Percentiles rank a stretch among this genome's conserved stretches.
phyloP scores from a whole-genome alignment of 2,888 invertebrate species.

The Drosophila sordidapex region DNA sequence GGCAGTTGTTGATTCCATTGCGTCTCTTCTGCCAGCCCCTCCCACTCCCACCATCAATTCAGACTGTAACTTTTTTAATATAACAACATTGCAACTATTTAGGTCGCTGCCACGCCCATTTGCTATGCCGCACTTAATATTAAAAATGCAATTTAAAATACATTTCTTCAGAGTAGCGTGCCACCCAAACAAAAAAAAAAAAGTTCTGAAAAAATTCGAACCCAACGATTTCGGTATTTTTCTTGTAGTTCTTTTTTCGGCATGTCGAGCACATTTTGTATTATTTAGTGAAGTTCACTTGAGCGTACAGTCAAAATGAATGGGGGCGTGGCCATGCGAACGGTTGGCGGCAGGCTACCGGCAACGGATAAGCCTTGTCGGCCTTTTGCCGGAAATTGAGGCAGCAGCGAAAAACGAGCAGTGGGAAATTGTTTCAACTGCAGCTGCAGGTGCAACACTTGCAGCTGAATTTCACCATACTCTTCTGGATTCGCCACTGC shows the following conservation, averaged over 20 bases:
- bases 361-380: slow-evolving; percentile 70
- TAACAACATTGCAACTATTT: slow-evolving; percentile 70
- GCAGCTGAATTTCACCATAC: slow-evolving; percentile 44
- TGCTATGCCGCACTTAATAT: slow-evolving; percentile 44
- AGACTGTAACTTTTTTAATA: slow-evolving; percentile 57
- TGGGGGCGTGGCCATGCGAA: slow-evolving; percentile 40
- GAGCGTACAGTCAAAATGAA: slow-evolving; percentile 67
- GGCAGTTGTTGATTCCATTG: slow-evolving; percentile 69
- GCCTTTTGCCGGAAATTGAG: slow-evolving; percentile 73
- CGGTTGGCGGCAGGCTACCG: slow-evolving; percentile 3
- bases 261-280: slow-evolving; percentile 43
- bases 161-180: slow-evolving; percentile 15
- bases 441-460: slow-evolving; percentile 73
- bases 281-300: slow-evolving; percentile 70
- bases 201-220: slow-evolving; percentile 35
- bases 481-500: slow-evolving; percentile 1
- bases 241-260: slow-evolving; percentile 14
- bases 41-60: background rate
- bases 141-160: slow-evolving; percentile 63
- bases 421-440: slow-evolving; percentile 57
- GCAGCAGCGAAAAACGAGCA: slow-evolving; percentile 31
- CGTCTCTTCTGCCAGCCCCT: background rate
- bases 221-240: slow-evolving; percentile 32
- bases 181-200: background rate
- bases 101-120: slow-evolving; percentile 54